phyloP scores from a whole-genome alignment of 2,888 invertebrate genomes.

The Andrena minutula region DNA sequence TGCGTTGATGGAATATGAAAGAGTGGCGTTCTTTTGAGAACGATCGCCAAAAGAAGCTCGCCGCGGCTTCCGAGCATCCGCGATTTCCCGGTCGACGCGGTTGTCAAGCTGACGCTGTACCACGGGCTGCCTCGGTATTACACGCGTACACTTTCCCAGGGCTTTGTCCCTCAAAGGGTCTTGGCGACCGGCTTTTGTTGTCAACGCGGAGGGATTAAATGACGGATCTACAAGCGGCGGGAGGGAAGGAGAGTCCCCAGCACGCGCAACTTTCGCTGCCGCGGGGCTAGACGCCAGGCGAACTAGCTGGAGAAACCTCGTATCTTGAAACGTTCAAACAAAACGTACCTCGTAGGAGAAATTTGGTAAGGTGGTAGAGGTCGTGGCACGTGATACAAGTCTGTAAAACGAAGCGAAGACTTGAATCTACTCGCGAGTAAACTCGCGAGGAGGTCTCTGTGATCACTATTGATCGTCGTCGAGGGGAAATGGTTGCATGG shows the following conservation, averaged over 20 bases:
- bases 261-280: too few species aligned
- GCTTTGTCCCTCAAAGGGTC: slow-evolving; percentile 30
- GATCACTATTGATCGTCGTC: slow-evolving; percentile 11
- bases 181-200: slow-evolving; percentile 19
- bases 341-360: too few species aligned
- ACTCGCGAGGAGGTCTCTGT: neutral
- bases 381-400: too few species aligned
- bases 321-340: too few species aligned
- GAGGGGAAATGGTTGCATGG: neutral
- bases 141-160: slow-evolving; percentile 11
- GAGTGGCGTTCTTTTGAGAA: slow-evolving; percentile 37
- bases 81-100: slow-evolving; percentile 16
- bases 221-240: slow-evolving; percentile 5
- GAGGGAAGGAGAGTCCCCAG: slow-evolving; percentile 4
- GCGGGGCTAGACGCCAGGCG: too few species aligned
- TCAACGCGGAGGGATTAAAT: slow-evolving; percentile 5
- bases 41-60: slow-evolving; percentile 32
- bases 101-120: neutral
- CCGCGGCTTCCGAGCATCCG: slow-evolving; percentile 10
- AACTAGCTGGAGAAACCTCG: too few species aligned
- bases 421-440: too few species aligned
- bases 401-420: too few species aligned
- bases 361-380: too few species aligned
- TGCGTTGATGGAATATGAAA: slow-evolving; percentile 40
- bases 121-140: slow-evolving; percentile 2